These are phyloP conservation scores for Phoenicopterus ruber DNA, from an alignment of 2,113 vertebrate genomes.

Conservation along the genomic window DNA sequence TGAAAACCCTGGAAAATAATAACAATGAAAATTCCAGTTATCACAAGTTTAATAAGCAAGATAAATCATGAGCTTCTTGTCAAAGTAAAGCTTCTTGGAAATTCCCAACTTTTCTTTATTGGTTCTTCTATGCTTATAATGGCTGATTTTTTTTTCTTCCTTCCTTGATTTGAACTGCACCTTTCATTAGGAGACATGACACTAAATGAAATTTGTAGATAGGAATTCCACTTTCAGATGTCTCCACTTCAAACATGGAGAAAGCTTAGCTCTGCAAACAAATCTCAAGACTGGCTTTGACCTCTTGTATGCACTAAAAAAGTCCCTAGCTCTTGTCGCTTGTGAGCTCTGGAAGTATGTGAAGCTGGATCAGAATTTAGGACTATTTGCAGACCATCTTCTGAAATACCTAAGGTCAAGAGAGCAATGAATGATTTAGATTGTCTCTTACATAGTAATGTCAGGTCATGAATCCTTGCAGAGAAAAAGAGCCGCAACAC, in stretches of 20 bases:
- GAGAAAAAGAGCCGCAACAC: background rate
- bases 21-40: background rate
- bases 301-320: background rate
- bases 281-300: background rate
- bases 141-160: background rate
- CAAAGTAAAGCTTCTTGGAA: background rate
- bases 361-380: background rate
- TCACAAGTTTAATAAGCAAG: background rate
- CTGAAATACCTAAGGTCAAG: background rate
- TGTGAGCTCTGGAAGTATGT: background rate
- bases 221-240: background rate
- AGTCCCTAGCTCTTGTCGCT: background rate
- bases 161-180: background rate
- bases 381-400: background rate
- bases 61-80: background rate
- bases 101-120: background rate
- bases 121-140: background rate
- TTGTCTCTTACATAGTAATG: background rate
- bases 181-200: background rate
- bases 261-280: background rate
- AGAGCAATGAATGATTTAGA: background rate
- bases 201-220: background rate
- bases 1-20: background rate
- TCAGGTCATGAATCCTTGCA: background rate
- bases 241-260: background rate